A percentile compares a stretch with the other conserved stretches of the same genome.
phyloP scores from a whole-genome alignment of 2,888 invertebrate genomes.

The Drosophila pseudotakahashii region DNA sequence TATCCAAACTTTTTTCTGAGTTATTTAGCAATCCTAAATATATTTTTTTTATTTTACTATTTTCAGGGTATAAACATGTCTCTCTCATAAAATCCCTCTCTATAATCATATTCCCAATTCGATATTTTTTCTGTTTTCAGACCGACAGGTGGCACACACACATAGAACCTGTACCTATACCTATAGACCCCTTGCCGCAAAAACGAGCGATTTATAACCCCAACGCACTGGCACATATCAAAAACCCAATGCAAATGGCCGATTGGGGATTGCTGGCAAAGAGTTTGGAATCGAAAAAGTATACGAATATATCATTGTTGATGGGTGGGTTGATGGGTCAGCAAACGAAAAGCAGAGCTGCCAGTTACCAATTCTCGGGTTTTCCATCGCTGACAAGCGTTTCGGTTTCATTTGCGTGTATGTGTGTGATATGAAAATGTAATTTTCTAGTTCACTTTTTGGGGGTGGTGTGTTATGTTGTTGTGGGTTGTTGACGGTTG shows the following conservation, averaged over 20 bases:
- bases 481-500: conserved; percentile 8
- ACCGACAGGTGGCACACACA: conserved; percentile 25
- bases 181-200: conserved; percentile 4
- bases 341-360: conserved; percentile 13
- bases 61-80: conserved; percentile 3
- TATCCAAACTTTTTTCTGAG: background rate
- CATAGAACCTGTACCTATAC: conserved; percentile 1
- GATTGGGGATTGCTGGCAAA: conserved; percentile 15
- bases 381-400: conserved; percentile 24
- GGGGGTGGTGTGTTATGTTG: conserved; percentile 8
- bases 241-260: conserved; percentile 30
- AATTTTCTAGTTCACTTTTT: conserved; percentile 62
- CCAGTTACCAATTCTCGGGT: conserved; percentile 47
- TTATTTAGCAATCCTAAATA: background rate
- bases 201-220: conserved; percentile 33
- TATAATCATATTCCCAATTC: conserved; percentile 6
- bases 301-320: conserved; percentile 72
- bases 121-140: background rate
- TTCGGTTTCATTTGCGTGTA: conserved; percentile 13
- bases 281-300: conserved; percentile 47
- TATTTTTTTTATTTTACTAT: background rate
- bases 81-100: conserved; percentile 8
- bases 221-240: conserved; percentile 2
- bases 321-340: conserved; percentile 43
- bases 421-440: conserved; percentile 64